Evolutionary conservation across 2,113 vertebrate species (phyloP), one percentile per base, ranked within the genome.

Genomic region (Corythornis cristatus): DNA sequence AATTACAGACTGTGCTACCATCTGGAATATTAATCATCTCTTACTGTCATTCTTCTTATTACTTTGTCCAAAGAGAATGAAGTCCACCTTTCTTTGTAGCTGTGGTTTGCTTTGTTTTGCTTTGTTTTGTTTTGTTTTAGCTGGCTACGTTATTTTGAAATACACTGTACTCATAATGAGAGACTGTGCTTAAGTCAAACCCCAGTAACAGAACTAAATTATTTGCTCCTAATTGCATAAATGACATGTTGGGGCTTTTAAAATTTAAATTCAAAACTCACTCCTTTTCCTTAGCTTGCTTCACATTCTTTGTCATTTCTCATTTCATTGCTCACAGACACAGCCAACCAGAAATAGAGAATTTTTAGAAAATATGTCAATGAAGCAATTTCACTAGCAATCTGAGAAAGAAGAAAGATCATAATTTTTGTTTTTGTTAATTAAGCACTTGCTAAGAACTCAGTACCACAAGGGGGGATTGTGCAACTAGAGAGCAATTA

Each of bases 11-110:
- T 4, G 0, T 64, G 78, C 77, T 67, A 43, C 93, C 95, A 94
- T 96, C 95, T 96, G 93, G 88, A 94, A 95, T 90, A 95, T 92
- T 96, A 96, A 94, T 94, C 40, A 68, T 94, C 76, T 90, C 61
- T 67, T 78, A 64, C 86, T 92, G 70, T 71, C 88, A 88, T 57
- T 93, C 35, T 79, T 91, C 64, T 35, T 83, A 84, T 91, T 90
- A 57, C 92, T 95, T 88, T 93, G 62, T 88, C 76, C 73, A 75
- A 31, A 78, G 65, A 91, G 58, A 93, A 80, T 70, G 31, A 79
- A 80, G 25, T 73, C 43, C 64, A 66, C 67, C 62, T 86, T 84
- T 78, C 64, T 83, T 79, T 74, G 16, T 71, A 75, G 31, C 6
- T 53, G 23, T 45, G 29, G 17, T 56, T 56, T 31, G 48, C 22